phyloP scores from a whole-genome alignment of 2,113 vertebrate species.

The Arothron firmamentum region DNA sequence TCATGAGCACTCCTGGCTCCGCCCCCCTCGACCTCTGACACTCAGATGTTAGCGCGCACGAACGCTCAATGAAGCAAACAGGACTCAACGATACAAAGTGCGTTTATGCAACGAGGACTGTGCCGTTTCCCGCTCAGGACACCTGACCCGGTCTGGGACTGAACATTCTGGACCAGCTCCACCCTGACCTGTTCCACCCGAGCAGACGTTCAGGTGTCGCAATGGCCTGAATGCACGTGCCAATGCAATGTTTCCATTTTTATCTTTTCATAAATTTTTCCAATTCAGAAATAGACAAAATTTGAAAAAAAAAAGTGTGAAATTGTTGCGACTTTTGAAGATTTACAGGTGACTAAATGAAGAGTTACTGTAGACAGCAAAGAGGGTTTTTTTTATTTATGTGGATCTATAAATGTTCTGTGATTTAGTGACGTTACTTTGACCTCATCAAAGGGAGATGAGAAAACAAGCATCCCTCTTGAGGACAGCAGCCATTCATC shows the following conservation, averaged over 20 bases:
- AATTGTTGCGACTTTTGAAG: slow-evolving; percentile 6
- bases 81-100: slow-evolving; percentile 46
- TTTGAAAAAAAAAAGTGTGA: no score
- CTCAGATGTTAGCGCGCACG: slow-evolving; percentile 36
- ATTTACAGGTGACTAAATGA: slow-evolving; percentile 62
- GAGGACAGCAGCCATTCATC: slow-evolving; percentile 68
- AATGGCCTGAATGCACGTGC: no score
- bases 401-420: slow-evolving; percentile 54
- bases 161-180: no score
- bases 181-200: no score
- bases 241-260: no score
- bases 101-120: background rate
- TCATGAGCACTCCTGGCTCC: slow-evolving; percentile 48
- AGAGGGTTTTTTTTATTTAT: slow-evolving; percentile 56
- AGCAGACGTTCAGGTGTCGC: no score
- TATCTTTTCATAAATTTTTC: no score
- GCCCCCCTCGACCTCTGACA: slow-evolving; percentile 48
- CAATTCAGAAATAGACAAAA: no score
- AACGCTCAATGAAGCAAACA: slow-evolving; percentile 33
- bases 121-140: no score
- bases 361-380: slow-evolving; percentile 61
- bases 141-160: no score
- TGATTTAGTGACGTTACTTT: slow-evolving; percentile 61
- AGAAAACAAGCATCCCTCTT: slow-evolving; percentile 65
- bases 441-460: slow-evolving; percentile 70